Evolutionary conservation across 1,140 invertebrate species (phyloP).

Genomic region (Potamilus streckersoni): DNA sequence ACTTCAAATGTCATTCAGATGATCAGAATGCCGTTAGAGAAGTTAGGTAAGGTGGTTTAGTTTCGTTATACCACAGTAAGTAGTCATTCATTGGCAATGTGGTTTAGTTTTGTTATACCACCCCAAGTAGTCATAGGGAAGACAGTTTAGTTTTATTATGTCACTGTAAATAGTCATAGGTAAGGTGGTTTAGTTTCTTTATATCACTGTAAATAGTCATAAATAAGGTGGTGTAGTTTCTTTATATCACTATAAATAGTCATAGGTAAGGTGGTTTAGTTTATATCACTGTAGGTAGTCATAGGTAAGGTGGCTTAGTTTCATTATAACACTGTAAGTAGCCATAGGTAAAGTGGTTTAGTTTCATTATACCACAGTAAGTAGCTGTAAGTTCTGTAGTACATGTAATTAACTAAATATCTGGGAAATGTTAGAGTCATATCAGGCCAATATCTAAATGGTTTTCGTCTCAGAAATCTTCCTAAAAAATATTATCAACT

Average conservation of each 20-base stretch:
- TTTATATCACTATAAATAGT: not conserved
- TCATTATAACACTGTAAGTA: not conserved
- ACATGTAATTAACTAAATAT: too few species aligned
- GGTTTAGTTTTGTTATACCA: not conserved
- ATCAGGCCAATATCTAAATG: too few species aligned
- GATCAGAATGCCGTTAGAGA: slow-evolving; percentile 27
- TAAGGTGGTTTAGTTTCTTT: slow-evolving; percentile 9
- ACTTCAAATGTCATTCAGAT: slow-evolving; percentile 29
- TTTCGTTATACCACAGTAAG: not conserved
- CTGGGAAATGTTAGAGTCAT: too few species aligned
- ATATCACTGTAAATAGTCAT: not conserved
- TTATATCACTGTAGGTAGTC: not conserved
- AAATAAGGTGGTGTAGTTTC: slow-evolving; percentile 24
- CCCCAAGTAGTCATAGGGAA: slow-evolving; percentile 21
- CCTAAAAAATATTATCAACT: too few species aligned
- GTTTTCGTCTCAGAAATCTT: too few species aligned
- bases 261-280: too few species aligned
- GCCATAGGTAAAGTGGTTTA: slow-evolving; percentile 26
- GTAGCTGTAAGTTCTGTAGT: too few species aligned
- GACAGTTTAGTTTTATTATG: not conserved
- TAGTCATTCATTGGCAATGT: slow-evolving; percentile 22
- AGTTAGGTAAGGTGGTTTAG: slow-evolving; percentile 32
- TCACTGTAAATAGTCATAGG: slow-evolving; percentile 11
- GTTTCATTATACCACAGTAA: too few species aligned
- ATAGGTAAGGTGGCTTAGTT: slow-evolving; percentile 24